Evolutionary conservation across 2,797 vertebrate genomes (phyloP).

Genomic region (Sphaeramia orbicularis): DNA sequence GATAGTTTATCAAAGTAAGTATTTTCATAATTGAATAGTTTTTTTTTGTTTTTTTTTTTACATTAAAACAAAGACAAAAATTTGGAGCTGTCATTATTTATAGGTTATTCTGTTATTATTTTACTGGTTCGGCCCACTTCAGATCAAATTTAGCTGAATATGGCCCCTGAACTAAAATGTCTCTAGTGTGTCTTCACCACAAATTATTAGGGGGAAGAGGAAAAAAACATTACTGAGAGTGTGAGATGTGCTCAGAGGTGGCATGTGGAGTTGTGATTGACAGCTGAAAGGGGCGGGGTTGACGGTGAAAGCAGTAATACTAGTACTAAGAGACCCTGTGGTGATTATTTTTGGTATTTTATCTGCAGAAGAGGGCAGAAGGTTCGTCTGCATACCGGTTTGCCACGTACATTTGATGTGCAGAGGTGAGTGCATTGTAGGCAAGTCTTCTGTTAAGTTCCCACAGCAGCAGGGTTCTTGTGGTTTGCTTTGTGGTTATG

Average conservation of each 20-base stretch:
- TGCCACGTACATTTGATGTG: constrained; percentile 81
- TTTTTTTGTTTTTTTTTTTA: too few species aligned
- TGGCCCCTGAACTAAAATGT: too few species aligned
- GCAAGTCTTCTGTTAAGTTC: constrained; percentile 40
- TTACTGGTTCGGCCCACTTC: too few species aligned
- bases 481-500: constrained; percentile 5
- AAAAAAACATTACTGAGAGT: neutral
- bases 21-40: too few species aligned
- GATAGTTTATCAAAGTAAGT: too few species aligned
- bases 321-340: neutral
- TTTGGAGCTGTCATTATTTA: too few species aligned
- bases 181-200: neutral
- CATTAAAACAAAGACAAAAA: too few species aligned
- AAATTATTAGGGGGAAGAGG: neutral
- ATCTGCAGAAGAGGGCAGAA: neutral
- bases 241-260: constrained; percentile 18
- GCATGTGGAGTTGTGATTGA: constrained; percentile 54
- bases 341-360: neutral
- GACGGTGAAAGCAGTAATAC: neutral
- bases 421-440: constrained; percentile 47
- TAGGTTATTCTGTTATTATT: too few species aligned
- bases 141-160: too few species aligned
- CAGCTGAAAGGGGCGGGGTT: constrained; percentile 63
- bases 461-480: constrained; percentile 17
- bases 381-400: constrained; percentile 5